These are phyloP conservation scores for Melanostoma scalare DNA, from an alignment of 2,888 invertebrate genomes.

Conservation along the genomic window DNA sequence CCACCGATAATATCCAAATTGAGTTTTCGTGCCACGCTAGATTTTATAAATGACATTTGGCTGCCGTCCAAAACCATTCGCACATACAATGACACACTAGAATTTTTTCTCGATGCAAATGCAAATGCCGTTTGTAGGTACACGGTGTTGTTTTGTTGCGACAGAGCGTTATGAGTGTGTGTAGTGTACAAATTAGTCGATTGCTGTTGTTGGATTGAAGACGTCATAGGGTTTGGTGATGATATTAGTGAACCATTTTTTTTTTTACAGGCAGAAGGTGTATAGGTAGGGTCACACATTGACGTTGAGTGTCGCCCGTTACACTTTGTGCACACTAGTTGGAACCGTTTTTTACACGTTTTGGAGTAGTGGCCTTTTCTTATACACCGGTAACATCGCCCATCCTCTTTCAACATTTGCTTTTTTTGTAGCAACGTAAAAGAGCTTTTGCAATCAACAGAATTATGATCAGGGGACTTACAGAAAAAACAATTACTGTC, in stretches of 20 bases:
- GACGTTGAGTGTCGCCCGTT: conserved; percentile 17
- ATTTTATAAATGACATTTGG: conserved; percentile 30
- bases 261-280: neutral
- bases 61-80: conserved; percentile 30
- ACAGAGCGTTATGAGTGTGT: conserved; percentile 6
- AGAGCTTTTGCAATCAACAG: conserved; percentile 12
- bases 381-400: conserved; percentile 2
- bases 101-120: conserved; percentile 10
- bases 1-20: conserved; percentile 16
- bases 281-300: conserved; percentile 16
- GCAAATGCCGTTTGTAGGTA: conserved; percentile 27
- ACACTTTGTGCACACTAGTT: conserved; percentile 14
- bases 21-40: conserved; percentile 20
- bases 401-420: conserved; percentile 25
- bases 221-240: conserved; percentile 6
- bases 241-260: neutral
- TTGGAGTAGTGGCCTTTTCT: conserved; percentile 21
- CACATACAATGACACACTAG: conserved; percentile 23
- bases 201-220: conserved; percentile 2
- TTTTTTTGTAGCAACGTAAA: conserved; percentile 16
- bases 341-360: conserved; percentile 5
- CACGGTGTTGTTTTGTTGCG: conserved; percentile 11
- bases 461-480: conserved; percentile 9
- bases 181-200: conserved; percentile 11
- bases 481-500: conserved; percentile 8